Percentiles rank a stretch among this genome's conserved stretches.
Conservation (phyloP, 2,797 vertebrate species). For the Florisuga fusca region DNA sequence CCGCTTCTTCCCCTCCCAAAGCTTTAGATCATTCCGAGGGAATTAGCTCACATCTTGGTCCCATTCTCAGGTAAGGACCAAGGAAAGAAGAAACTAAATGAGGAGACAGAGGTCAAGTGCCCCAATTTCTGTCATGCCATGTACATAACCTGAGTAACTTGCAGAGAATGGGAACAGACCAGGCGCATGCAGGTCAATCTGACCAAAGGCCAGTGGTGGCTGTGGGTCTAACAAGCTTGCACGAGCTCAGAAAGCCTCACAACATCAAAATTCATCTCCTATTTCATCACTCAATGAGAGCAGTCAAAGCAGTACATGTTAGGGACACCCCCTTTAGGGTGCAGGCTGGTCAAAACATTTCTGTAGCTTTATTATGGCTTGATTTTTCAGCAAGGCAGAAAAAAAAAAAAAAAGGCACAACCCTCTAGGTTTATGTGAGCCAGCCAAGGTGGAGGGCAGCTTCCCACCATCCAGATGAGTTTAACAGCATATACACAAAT, state of each 20-base stretch:
- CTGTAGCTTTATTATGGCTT: neutral
- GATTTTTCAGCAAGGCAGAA: neutral
- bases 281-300: neutral
- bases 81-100: neutral
- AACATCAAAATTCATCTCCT: neutral
- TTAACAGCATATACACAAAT: neutral
- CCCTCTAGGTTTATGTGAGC: neutral
- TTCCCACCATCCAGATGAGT: neutral
- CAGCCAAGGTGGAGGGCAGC: neutral
- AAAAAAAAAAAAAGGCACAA: neutral
- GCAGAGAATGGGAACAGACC: neutral
- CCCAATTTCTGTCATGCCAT: neutral
- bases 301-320: neutral
- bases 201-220: neutral
- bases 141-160: neutral
- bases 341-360: neutral
- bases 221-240: neutral
- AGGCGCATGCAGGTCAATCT: neutral
- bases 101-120: neutral
- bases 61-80: neutral
- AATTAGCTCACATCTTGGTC: neutral
- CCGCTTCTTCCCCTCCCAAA: neutral
- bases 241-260: rapidly evolving
- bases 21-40: neutral
- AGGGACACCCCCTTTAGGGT: neutral